phyloP scores from a whole-genome alignment of 2,113 vertebrate genomes.

The Vireo altiloquus region DNA sequence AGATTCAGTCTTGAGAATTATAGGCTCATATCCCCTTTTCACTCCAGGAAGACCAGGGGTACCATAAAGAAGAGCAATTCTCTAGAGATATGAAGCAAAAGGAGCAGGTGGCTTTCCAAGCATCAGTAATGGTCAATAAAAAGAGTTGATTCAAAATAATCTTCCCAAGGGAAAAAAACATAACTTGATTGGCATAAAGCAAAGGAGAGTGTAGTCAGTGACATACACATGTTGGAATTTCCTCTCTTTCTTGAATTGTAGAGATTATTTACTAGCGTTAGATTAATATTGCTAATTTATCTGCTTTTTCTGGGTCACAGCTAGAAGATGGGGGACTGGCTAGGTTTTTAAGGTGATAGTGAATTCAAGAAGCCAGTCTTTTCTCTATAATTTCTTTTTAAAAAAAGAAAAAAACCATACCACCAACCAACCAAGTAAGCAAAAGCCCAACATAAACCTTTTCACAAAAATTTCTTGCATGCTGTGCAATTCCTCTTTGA shows the following conservation, averaged over 20 bases:
- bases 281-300: neutral
- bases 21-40: neutral
- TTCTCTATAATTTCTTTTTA: neutral
- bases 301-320: neutral
- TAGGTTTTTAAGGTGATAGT: neutral
- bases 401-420: neutral
- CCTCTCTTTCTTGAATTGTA: neutral
- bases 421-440: neutral
- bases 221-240: neutral
- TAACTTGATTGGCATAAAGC: neutral
- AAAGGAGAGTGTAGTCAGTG: neutral
- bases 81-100: neutral
- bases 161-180: neutral
- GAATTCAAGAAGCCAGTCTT: neutral
- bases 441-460: neutral
- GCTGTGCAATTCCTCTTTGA: neutral
- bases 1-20: neutral
- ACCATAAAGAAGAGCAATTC: neutral
- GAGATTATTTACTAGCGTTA: neutral
- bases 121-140: neutral
- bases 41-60: neutral
- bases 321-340: accelerated
- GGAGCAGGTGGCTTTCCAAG: neutral
- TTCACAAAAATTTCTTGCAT: neutral
- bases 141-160: neutral